Evolutionary conservation across 2,797 vertebrate genomes (phyloP).

Genomic region (Mycteria americana): DNA sequence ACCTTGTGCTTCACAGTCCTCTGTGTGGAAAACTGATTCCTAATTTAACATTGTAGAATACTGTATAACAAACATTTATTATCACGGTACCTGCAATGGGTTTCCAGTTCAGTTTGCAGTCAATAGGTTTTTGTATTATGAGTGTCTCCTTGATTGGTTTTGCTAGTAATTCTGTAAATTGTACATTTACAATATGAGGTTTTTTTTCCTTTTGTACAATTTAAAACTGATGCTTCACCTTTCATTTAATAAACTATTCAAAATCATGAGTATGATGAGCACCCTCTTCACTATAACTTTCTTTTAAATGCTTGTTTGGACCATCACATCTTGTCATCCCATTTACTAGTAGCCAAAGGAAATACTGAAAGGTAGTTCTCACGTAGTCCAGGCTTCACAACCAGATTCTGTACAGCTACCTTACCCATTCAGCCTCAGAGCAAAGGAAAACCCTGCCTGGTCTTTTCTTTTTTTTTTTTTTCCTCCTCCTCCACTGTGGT

Average conservation of each 20-base stretch:
- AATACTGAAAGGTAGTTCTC: not conserved
- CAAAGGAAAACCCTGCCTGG: not conserved
- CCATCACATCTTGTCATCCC: conserved; percentile 39
- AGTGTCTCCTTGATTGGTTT: conserved; percentile 86
- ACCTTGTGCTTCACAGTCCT: conserved; percentile 75
- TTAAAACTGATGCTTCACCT: conserved; percentile 89
- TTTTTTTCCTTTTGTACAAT: conserved; percentile 87
- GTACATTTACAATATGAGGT: conserved; percentile 88
- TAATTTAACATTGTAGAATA: conserved; percentile 72
- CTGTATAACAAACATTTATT: conserved; percentile 72
- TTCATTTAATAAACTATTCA: conserved; percentile 93
- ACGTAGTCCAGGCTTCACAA: not conserved
- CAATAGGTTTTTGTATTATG: conserved; percentile 83
- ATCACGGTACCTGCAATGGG: conserved; percentile 77
- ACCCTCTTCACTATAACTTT: conserved; percentile 71
- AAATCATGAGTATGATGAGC: conserved; percentile 76
- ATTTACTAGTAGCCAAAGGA: not conserved
- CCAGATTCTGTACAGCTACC: not conserved
- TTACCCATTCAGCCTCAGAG: not conserved
- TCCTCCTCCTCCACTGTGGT: not conserved
- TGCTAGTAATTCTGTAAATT: conserved; percentile 95
- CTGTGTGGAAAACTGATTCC: conserved; percentile 73
- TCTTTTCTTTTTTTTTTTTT: not conserved
- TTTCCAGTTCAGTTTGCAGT: conserved; percentile 82
- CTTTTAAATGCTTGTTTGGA: conserved; percentile 33